Evolutionary conservation across 2,113 vertebrate genomes (phyloP), one percentile per base, ranked within the genome.

Genomic region (Nycticorax nycticorax): DNA sequence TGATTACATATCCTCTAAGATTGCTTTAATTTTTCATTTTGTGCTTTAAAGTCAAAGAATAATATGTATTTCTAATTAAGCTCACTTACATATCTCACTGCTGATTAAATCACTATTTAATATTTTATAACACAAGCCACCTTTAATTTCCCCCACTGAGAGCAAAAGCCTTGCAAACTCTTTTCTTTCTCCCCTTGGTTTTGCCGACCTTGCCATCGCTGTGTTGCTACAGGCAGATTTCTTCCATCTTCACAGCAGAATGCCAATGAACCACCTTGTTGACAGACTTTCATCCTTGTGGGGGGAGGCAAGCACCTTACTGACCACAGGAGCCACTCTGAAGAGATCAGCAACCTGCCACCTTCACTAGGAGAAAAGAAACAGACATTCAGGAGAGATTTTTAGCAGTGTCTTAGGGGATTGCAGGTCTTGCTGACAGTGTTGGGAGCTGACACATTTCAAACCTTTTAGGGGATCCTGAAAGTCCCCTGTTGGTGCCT

Each of bases 11-110:
- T 97, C 97, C 97, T 97, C 88, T 89, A 97, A 98, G 94, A 98
- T 97, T 98, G 97, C 98, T 98, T 98, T 98, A 98, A 98, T 98
- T 97, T 98, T 98, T 98, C 98, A 98, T 98, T 98, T 97, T 97
- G 93, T 93, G 95, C 97, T 97, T 98, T 98, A 97, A 98, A 98
- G 98, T 98, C 98, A 98, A 98, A 98, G 97, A 98, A 98, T 98
- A 98, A 98, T 98, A 98, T 98, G 97, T 98, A 97, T 97, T 98
- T 98, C 97, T 98, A 98, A 98, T 98, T 98, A 98, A 98, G 94
- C 89, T 96, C 69, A 71, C 96, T 97, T 98, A 97, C 92, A 96
- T 97, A 97, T 96, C 97, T 98, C 87, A 96, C 93, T 94, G 92
- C 98, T 98, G 98, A 98, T 98, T 98, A 98, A 98, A 97, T 95